Conservation (phyloP, 1,140 invertebrate species). For the Pogonognathellus flavescens region DNA sequence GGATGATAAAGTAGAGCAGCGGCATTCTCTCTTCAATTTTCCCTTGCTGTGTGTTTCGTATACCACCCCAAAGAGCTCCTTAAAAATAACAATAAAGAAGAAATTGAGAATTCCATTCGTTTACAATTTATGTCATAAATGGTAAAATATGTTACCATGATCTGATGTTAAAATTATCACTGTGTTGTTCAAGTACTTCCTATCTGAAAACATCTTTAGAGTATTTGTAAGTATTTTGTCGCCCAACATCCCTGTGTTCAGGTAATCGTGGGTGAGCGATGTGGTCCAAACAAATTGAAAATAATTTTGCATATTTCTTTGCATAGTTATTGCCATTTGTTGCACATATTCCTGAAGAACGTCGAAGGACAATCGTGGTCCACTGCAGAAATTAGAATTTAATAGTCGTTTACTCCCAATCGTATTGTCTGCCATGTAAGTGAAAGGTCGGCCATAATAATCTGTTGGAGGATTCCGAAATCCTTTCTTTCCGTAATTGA, state of each 20-base stretch:
- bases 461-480: slow-evolving; percentile 68
- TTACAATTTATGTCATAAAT: no score
- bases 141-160: slow-evolving; percentile 66
- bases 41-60: slow-evolving; percentile 61
- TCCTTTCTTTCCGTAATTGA: slow-evolving; percentile 46
- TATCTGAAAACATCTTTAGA: slow-evolving; percentile 11
- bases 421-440: slow-evolving; percentile 69
- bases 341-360: slow-evolving; percentile 66
- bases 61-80: slow-evolving; percentile 70
- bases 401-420: slow-evolving; percentile 73
- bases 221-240: slow-evolving; percentile 72
- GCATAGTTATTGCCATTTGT: slow-evolving; percentile 61
- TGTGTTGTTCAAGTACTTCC: slow-evolving; percentile 51
- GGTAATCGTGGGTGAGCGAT: slow-evolving; percentile 81
- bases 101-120: no score
- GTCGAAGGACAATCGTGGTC: slow-evolving; percentile 74
- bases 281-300: slow-evolving; percentile 87
- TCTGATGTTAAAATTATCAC: slow-evolving; percentile 59
- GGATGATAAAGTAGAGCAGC: slow-evolving; percentile 58
- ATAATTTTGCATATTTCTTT: slow-evolving; percentile 67
- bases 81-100: neutral
- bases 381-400: slow-evolving; percentile 76
- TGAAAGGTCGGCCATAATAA: slow-evolving; percentile 71
- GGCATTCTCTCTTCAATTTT: slow-evolving; percentile 66
- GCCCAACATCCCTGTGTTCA: slow-evolving; percentile 80